phyloP scores from a whole-genome alignment of 2,797 vertebrate species.

The Orestias chungarensis region DNA sequence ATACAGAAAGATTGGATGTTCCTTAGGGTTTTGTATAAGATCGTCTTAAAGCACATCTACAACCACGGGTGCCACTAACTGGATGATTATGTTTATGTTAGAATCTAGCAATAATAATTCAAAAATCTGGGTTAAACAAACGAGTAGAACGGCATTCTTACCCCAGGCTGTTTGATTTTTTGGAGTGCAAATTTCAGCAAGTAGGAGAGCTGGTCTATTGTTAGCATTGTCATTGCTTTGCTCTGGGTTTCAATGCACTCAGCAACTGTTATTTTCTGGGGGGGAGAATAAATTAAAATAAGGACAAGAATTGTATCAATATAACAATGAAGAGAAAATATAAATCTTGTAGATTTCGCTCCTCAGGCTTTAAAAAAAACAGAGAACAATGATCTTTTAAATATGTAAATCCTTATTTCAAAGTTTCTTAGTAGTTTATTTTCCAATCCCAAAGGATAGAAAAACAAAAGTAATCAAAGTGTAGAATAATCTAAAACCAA shows the following conservation, averaged over 20 bases:
- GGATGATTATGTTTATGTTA: neutral
- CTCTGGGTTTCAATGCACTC: constrained; percentile 99
- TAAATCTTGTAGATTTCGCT: constrained; percentile 6
- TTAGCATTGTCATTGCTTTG: constrained; percentile 99
- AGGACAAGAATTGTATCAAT: neutral
- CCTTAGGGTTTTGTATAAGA: neutral
- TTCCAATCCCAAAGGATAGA: neutral
- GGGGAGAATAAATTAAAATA: constrained; percentile 63
- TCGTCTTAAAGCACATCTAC: neutral
- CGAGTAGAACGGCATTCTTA: constrained; percentile 72
- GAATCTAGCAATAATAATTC: constrained; percentile 8
- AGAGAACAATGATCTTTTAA: neutral
- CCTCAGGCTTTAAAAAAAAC: constrained; percentile 1
- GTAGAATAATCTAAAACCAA: neutral
- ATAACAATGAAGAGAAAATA: neutral
- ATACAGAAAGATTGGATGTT: neutral
- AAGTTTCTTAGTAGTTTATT: neutral
- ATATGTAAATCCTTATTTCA: neutral
- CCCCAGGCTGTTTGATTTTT: constrained; percentile 99
- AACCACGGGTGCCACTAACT: neutral
- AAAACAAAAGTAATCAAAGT: neutral
- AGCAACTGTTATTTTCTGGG: constrained; percentile 98
- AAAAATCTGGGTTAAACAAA: constrained; percentile 1
- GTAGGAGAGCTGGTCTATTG: constrained; percentile 96
- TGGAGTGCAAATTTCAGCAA: constrained; percentile 99